Evolutionary conservation across 2,113 vertebrate genomes (phyloP).

Genomic region (Neodontobutis hainanensis): DNA sequence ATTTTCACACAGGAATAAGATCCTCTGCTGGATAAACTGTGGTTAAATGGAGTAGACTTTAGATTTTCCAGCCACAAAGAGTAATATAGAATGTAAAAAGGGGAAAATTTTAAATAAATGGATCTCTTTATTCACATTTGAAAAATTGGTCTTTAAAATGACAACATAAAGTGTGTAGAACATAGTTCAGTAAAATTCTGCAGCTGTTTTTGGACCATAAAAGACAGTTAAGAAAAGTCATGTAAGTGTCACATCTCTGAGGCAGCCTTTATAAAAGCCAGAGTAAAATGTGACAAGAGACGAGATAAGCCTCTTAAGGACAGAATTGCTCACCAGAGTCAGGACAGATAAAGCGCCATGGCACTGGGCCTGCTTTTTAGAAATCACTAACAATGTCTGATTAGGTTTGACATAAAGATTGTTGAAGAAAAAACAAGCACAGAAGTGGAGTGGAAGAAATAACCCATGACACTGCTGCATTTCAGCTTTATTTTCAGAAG

Average conservation of each 20-base stretch:
- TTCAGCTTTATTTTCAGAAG: too few species aligned
- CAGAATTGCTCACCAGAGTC: constrained; percentile 58
- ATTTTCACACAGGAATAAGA: too few species aligned
- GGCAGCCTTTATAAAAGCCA: constrained; percentile 36
- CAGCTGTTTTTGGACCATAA: constrained; percentile 8
- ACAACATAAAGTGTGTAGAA: constrained; percentile 4
- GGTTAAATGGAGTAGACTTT: too few species aligned
- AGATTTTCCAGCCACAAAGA: too few species aligned
- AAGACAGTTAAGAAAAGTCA: constrained; percentile 15
- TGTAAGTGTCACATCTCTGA: constrained; percentile 57
- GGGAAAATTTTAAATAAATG: too few species aligned
- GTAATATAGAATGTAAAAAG: too few species aligned
- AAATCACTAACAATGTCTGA: constrained; percentile 40
- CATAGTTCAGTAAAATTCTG: constrained; percentile 4
- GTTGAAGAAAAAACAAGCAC: constrained; percentile 18
- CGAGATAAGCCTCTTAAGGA: constrained; percentile 66
- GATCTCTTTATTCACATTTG: too few species aligned
- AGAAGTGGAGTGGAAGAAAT: neutral
- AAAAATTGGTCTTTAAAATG: neutral
- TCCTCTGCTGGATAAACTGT: too few species aligned
- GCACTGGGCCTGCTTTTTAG: constrained; percentile 44
- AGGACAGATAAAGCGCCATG: constrained; percentile 49
- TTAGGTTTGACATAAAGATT: constrained; percentile 40
- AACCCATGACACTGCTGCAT: too few species aligned
- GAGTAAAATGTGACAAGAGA: constrained; percentile 48